phyloP scores from a whole-genome alignment of 2,797 vertebrate genomes.

The Esox lucius region DNA sequence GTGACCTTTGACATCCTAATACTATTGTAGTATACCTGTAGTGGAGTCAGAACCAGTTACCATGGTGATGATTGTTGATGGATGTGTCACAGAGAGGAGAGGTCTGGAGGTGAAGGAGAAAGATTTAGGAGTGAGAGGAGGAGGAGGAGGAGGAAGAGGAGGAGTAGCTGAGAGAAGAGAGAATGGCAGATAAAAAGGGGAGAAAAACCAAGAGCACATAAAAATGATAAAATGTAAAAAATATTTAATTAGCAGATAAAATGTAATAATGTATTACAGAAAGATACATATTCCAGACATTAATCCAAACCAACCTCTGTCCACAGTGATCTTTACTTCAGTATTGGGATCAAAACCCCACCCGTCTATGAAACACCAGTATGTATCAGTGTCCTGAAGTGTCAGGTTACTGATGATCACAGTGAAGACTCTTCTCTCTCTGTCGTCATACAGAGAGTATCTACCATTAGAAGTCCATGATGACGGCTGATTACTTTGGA shows the following conservation, averaged over 20 bases:
- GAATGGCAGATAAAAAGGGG: not conserved
- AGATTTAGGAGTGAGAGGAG: not conserved
- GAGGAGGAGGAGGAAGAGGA: too few relatives aligned
- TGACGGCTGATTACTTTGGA: not conserved
- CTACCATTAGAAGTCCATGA: not conserved
- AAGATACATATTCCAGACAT: not conserved
- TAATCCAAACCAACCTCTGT: not conserved
- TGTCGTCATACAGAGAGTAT: constrained; percentile 26
- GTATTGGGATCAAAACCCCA: not conserved
- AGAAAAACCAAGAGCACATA: not conserved
- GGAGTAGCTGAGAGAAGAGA: not conserved
- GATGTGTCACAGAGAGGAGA: not conserved
- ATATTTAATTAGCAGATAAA: too few relatives aligned
- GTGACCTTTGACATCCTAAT: too few relatives aligned
- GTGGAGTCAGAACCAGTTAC: not conserved
- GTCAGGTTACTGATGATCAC: constrained; percentile 26
- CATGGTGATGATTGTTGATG: not conserved
- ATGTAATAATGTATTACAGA: not conserved
- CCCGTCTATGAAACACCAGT: not conserved
- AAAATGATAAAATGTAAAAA: not conserved
- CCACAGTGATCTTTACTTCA: not conserved
- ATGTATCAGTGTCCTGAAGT: constrained; percentile 9
- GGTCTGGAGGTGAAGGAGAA: not conserved
- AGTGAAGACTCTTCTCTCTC: constrained; percentile 1
- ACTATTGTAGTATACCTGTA: not conserved